Evolutionary conservation across 1,140 invertebrate genomes (phyloP).

Genomic region (Calliopsis andreniformis): DNA sequence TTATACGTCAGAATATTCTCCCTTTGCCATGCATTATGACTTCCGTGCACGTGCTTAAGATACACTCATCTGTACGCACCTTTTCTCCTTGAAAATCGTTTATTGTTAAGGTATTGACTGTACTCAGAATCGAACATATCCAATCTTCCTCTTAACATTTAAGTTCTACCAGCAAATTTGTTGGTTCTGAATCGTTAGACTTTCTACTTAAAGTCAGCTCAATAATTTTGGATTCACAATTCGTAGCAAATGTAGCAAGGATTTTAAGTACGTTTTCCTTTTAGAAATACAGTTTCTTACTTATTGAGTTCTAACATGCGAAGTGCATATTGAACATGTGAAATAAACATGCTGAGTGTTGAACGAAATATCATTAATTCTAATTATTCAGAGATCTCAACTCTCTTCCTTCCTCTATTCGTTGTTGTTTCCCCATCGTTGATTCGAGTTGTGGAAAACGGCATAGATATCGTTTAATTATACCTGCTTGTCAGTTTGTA

Average conservation of each 20-base stretch:
- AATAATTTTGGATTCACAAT: no score
- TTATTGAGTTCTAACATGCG: no score
- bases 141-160: neutral
- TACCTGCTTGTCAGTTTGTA: neutral
- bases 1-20: conserved; percentile 37
- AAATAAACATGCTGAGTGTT: no score
- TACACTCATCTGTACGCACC: conserved; percentile 25
- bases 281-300: no score
- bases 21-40: conserved; percentile 33
- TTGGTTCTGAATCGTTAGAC: no score
- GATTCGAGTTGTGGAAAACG: neutral
- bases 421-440: neutral
- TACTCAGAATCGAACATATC: neutral
- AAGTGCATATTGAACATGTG: no score
- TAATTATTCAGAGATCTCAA: no score
- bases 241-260: no score
- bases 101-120: conserved; percentile 19
- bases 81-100: neutral
- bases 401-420: neutral
- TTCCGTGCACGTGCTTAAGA: conserved; percentile 51
- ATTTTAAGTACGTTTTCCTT: no score
- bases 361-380: neutral
- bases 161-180: neutral
- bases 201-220: no score
- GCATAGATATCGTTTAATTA: conserved; percentile 14